Evolutionary conservation across 2,113 vertebrate genomes (phyloP).

Genomic region (Oncorhynchus gorbuscha): DNA sequence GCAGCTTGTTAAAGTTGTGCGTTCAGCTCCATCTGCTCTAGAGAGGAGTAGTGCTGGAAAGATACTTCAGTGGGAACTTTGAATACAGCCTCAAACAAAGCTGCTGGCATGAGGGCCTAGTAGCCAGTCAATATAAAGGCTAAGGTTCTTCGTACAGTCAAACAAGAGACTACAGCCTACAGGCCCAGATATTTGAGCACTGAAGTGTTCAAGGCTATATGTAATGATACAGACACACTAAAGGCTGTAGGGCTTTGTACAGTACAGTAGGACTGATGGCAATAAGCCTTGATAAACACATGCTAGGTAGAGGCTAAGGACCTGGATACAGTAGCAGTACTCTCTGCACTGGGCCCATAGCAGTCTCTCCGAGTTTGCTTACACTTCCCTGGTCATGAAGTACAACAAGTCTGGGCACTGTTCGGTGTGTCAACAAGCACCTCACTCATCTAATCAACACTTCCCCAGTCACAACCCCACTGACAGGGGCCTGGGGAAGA

Average conservation of each 20-base stretch:
- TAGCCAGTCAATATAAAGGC: background rate
- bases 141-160: constrained; percentile 1
- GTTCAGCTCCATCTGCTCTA: constrained; percentile 12
- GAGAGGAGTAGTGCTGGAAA: background rate
- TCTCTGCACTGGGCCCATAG: constrained; percentile 27
- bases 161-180: constrained; percentile 11
- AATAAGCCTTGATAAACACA: constrained; percentile 26
- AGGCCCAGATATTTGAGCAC: background rate
- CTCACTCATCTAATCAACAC: constrained; percentile 44
- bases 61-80: background rate
- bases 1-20: constrained; percentile 18
- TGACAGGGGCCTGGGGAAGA: constrained; percentile 8
- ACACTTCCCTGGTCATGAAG: constrained; percentile 32
- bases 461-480: constrained; percentile 38
- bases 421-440: constrained; percentile 29
- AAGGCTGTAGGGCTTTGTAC: constrained; percentile 3
- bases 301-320: too few species aligned
- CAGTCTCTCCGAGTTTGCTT: constrained; percentile 22
- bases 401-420: constrained; percentile 13
- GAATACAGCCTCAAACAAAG: background rate
- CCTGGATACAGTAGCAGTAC: background rate
- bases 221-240: too few species aligned
- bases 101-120: too few species aligned
- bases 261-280: background rate
- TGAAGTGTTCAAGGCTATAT: too few species aligned